Percentiles rank a stretch among this genome's conserved stretches.
Conservation (phyloP, 2,888 invertebrate species). For the Desoria tigrina region DNA sequence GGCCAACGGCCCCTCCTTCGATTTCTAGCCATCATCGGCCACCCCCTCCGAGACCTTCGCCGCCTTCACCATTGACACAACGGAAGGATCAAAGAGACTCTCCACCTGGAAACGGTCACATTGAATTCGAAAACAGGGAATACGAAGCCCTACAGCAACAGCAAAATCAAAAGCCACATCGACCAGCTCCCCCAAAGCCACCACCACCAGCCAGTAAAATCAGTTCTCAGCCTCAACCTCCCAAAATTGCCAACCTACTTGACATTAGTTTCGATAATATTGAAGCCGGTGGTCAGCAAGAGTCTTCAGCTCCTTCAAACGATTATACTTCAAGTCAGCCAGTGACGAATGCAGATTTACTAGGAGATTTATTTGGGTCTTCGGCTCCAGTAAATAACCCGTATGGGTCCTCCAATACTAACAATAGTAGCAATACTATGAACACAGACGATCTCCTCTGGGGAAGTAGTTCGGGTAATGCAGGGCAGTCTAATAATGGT, state of each 20-base stretch:
- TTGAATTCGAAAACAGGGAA: slow-evolving; percentile 44
- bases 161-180: slow-evolving; percentile 17
- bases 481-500: not conserved
- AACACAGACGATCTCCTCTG: slow-evolving; percentile 26
- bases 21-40: slow-evolving; percentile 3
- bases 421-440: too few species aligned
- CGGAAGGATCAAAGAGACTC: not conserved
- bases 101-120: slow-evolving; percentile 17
- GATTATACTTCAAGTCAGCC: slow-evolving; percentile 13
- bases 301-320: not conserved
- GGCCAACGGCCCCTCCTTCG: slow-evolving; percentile 18
- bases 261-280: slow-evolving; percentile 27
- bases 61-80: slow-evolving; percentile 26
- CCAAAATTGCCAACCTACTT: slow-evolving; percentile 37
- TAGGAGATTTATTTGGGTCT: slow-evolving; percentile 35
- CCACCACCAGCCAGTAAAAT: slow-evolving; percentile 34
- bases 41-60: slow-evolving; percentile 30
- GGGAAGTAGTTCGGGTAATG: slow-evolving; percentile 12
- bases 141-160: slow-evolving; percentile 27
- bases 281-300: not conserved
- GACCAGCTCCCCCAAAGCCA: slow-evolving; percentile 28
- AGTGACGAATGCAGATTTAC: slow-evolving; percentile 25
- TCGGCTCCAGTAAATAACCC: slow-evolving; percentile 1
- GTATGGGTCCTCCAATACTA: not conserved
- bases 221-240: slow-evolving; percentile 19